phyloP scores from a whole-genome alignment of 2,797 vertebrate species.

The Spheniscus humboldti region DNA sequence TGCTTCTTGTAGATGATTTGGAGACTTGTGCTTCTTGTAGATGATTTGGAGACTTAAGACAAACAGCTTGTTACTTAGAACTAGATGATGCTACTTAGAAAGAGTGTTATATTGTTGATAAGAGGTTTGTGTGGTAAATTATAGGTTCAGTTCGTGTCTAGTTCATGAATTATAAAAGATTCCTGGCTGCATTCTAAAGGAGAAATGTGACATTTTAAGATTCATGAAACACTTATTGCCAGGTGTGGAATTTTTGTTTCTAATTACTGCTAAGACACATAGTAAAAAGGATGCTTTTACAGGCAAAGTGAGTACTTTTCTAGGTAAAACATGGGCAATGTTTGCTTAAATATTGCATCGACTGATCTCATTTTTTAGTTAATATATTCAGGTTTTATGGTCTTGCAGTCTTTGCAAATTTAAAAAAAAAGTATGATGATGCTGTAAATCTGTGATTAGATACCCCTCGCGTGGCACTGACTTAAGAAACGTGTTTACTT shows the following conservation, averaged over 20 bases:
- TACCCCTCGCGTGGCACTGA: not conserved
- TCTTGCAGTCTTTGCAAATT: not conserved
- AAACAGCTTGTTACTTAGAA: not conserved
- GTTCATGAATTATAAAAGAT: not conserved
- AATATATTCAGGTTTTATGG: not conserved
- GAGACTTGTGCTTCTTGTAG: not conserved
- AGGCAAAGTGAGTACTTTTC: not conserved
- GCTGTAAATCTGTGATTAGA: not conserved
- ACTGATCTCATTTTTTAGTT: not conserved
- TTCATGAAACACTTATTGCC: not conserved
- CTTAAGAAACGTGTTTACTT: not conserved
- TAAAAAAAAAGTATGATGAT: not conserved
- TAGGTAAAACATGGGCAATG: fast-evolving
- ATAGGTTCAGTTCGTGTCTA: not conserved
- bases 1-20: not conserved
- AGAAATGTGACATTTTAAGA: not conserved
- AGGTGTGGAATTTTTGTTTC: not conserved
- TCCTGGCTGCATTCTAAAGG: not conserved
- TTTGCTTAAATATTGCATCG: not conserved
- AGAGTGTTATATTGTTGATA: not conserved
- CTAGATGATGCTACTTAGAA: not conserved
- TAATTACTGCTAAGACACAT: not conserved
- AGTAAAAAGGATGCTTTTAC: not conserved
- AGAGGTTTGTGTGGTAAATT: not conserved
- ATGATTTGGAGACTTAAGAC: not conserved